Evolutionary conservation across 2,888 invertebrate genomes (phyloP), one percentile per base, ranked within the genome.

Genomic region (Cancer borealis): DNA sequence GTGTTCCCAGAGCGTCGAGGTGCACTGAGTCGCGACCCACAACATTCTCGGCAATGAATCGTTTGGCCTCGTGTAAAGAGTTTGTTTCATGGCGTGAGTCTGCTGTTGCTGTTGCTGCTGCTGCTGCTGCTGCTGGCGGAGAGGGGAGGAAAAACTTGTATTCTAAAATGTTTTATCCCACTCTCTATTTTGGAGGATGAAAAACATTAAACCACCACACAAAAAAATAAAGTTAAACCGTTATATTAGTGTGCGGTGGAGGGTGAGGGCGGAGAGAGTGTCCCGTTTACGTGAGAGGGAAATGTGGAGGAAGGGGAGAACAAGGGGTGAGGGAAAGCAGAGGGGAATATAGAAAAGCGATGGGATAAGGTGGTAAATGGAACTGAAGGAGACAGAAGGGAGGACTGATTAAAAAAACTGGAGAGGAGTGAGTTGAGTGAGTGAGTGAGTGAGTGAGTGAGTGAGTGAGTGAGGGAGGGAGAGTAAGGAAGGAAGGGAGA

Each of bases 21-120:
- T 26, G 79, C 79, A 30, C 79, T 79, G 79, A 79, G 30, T 79
- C 79, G 30, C 79, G 30, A 30, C 30, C 30, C 26, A 79, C 79
- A 79, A 79, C 79, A 79, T 79, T 79, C 79, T 79, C 79, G 26
- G 21, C 79, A 79, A 79, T 79, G 79, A 79, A 30, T 79, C 79
- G 79, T 79, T 79, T 79, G 79, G 79, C 10, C 8, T 17, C 79
- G 12, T 79, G 79, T 79, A 79, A 79, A 79, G 79, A 79, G 30
- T 79, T 30, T 79, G 79, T 79, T 79, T 79, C 8, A 79, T 79
- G 79, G 79, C 12, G 30, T 14, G 79, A 79, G 79, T 79, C 79
- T 79, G 79, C 66, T 66, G 5, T n/a, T 66, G n/a, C 60, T 66
- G 21, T 12, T 49, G 49, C 79, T 79, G 79, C 60, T 66, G 21